Conservation (phyloP, 2,888 invertebrate genomes). For the Suillia variegata region DNA sequence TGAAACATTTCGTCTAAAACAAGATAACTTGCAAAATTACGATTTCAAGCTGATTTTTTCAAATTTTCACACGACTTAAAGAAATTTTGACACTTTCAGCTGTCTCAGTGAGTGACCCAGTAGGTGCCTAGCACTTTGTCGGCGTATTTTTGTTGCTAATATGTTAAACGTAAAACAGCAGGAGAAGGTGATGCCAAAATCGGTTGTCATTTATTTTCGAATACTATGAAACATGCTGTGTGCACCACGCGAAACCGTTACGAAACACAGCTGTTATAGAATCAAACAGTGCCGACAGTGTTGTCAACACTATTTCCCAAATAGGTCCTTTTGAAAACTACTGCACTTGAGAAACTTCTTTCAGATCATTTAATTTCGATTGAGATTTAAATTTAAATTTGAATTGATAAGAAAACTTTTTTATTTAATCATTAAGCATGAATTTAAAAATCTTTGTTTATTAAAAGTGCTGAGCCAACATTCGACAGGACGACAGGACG, state of each 20-base stretch:
- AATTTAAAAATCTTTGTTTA: too few relatives aligned
- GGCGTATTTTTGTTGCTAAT: conserved; percentile 24
- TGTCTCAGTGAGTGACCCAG: conserved; percentile 9
- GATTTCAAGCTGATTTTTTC: conserved; percentile 7
- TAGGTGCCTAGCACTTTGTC: background rate
- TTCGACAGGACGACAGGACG: too few relatives aligned
- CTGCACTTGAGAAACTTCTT: too few relatives aligned
- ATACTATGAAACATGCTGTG: background rate
- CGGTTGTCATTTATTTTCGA: background rate
- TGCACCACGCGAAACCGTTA: background rate
- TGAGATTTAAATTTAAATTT: too few relatives aligned
- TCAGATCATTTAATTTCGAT: too few relatives aligned
- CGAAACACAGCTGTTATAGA: background rate
- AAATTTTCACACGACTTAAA: background rate
- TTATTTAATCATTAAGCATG: too few relatives aligned
- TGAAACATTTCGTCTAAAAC: too few relatives aligned
- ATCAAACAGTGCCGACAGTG: too few relatives aligned
- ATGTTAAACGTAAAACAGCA: conserved; percentile 31
- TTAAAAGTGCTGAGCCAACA: too few relatives aligned
- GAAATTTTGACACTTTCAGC: conserved; percentile 13
- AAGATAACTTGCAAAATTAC: background rate
- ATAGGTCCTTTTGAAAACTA: too few relatives aligned
- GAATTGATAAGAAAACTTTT: too few relatives aligned
- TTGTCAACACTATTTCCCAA: too few relatives aligned
- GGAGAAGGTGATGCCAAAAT: conserved; percentile 9